A percentile compares a stretch with the other conserved stretches of the same genome.
These are phyloP conservation scores for Triops cancriformis DNA, from an alignment of 1,140 invertebrate species.

Conservation along the genomic window DNA sequence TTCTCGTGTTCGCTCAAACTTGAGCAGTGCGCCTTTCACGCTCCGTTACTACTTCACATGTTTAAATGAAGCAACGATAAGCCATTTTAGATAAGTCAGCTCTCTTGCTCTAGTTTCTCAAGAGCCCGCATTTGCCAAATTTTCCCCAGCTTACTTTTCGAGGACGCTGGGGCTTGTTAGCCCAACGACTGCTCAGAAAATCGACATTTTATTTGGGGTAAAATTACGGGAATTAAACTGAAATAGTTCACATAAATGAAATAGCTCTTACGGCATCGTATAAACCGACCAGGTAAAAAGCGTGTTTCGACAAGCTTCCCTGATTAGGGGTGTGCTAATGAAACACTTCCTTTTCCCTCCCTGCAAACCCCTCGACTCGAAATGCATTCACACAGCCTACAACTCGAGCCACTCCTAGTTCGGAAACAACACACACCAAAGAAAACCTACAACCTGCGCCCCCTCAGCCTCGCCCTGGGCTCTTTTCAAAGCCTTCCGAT, in stretches of 20 bases:
- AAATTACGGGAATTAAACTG: too few relatives aligned
- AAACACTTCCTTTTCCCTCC: slow-evolving; percentile 1
- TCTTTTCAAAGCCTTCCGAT: not conserved
- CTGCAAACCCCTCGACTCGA: not conserved
- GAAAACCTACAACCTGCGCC: not conserved
- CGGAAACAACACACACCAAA: not conserved
- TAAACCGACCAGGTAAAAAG: not conserved
- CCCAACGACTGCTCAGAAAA: too few relatives aligned
- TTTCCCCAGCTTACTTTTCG: not conserved
- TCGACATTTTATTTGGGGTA: too few relatives aligned
- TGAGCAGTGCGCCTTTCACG: not conserved
- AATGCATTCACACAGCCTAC: too few relatives aligned
- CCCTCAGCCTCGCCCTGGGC: not conserved
- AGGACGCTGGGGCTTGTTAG: too few relatives aligned
- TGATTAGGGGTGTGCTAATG: not conserved
- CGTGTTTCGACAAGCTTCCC: not conserved
- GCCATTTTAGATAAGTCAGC: not conserved
- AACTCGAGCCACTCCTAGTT: not conserved
- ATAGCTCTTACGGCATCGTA: too few relatives aligned
- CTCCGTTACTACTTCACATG: not conserved
- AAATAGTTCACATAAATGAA: too few relatives aligned
- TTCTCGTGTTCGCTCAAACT: not conserved
- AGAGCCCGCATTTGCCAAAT: not conserved
- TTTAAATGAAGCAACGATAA: not conserved
- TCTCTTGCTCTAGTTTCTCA: not conserved